phyloP scores from a whole-genome alignment of 2,888 invertebrate genomes.

The Ichneumoninae sp. region DNA sequence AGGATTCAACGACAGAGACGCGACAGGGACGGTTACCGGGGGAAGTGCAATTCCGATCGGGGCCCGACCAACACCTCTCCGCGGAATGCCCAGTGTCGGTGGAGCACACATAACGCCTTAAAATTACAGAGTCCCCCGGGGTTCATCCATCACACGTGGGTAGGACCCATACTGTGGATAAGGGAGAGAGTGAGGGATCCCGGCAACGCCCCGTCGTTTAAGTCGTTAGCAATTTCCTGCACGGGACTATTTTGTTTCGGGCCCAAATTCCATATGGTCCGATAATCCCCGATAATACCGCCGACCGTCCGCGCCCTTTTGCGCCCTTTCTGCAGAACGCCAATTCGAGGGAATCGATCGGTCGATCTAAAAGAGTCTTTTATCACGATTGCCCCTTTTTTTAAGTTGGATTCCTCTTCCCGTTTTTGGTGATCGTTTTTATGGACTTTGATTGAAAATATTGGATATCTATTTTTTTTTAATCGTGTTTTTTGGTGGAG shows the following conservation, averaged over 20 bases:
- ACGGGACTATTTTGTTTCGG: slow-evolving; percentile 80
- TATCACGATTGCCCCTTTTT: slow-evolving; percentile 48
- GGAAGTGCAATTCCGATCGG: slow-evolving; percentile 32
- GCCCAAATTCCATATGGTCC: slow-evolving; percentile 83
- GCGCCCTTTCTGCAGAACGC: slow-evolving; percentile 48
- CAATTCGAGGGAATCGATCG: slow-evolving; percentile 74
- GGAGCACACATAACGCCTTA: slow-evolving; percentile 82
- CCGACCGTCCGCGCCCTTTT: slow-evolving; percentile 54
- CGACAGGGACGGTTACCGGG: slow-evolving; percentile 19
- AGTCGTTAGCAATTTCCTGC: slow-evolving; percentile 85
- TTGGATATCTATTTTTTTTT: neutral
- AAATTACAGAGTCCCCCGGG: slow-evolving; percentile 82
- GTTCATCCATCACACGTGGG: slow-evolving; percentile 81
- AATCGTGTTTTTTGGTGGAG: neutral
- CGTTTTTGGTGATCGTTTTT: slow-evolving; percentile 5
- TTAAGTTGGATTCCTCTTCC: slow-evolving; percentile 35
- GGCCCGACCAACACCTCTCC: slow-evolving; percentile 54
- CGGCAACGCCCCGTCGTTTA: slow-evolving; percentile 83
- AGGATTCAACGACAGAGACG: slow-evolving; percentile 22
- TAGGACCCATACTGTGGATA: slow-evolving; percentile 59
- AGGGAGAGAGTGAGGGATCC: slow-evolving; percentile 68
- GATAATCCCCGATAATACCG: slow-evolving; percentile 81
- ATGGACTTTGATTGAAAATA: neutral
- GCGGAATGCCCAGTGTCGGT: slow-evolving; percentile 73
- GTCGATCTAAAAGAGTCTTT: slow-evolving; percentile 67